A percentile compares a stretch with the other conserved stretches of the same genome.
phyloP scores from a whole-genome alignment of 2,888 invertebrate species.

The Nomada fabriciana region DNA sequence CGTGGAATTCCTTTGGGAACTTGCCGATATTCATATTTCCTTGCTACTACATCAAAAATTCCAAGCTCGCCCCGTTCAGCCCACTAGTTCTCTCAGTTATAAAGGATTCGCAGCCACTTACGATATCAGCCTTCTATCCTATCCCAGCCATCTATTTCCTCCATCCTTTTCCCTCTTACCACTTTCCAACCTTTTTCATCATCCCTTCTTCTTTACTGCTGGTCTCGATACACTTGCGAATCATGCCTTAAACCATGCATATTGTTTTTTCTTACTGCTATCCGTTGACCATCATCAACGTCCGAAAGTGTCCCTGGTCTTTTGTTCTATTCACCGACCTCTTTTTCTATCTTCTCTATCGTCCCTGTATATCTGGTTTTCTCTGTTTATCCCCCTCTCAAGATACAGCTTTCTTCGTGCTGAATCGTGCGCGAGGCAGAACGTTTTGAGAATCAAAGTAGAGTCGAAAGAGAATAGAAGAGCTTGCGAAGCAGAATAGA shows the following conservation, averaged over 20 bases:
- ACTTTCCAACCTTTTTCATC: background rate
- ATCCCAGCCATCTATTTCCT: conserved; percentile 49
- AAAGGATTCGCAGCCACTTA: conserved; percentile 83
- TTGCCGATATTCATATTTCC: conserved; percentile 83
- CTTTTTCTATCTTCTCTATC: conserved; percentile 1
- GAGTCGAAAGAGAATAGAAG: no score
- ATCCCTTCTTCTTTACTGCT: background rate
- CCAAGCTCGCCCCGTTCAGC: conserved; percentile 77
- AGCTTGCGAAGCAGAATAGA: no score
- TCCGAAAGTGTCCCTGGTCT: conserved; percentile 58
- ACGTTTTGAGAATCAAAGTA: no score
- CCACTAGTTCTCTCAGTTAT: conserved; percentile 78
- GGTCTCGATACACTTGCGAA: background rate
- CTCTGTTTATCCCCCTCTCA: no score
- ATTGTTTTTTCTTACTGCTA: conserved; percentile 32
- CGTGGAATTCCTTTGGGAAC: conserved; percentile 82
- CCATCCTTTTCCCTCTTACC: conserved; percentile 28
- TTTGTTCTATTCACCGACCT: conserved; percentile 8
- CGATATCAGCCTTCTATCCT: conserved; percentile 78
- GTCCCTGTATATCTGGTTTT: conserved; percentile 4
- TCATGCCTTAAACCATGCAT: background rate
- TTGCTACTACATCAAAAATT: conserved; percentile 83
- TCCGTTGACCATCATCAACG: conserved; percentile 60
- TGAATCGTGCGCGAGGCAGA: no score
- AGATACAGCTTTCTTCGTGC: no score